Evolutionary conservation across 2,113 vertebrate species (phyloP).

Genomic region (Chloebia gouldiae): DNA sequence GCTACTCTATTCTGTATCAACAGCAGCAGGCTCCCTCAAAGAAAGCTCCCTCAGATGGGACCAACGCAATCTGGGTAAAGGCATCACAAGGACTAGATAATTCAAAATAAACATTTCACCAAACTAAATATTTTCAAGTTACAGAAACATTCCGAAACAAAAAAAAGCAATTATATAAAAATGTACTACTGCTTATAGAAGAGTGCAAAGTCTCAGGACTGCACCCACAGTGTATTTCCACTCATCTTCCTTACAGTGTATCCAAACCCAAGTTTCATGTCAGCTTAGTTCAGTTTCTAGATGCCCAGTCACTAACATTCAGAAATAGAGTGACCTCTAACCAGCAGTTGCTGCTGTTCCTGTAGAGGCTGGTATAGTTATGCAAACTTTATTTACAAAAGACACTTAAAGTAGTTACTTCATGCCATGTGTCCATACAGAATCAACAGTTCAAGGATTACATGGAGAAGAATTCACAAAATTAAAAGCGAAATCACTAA

Average conservation of each 20-base stretch:
- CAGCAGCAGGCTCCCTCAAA: background rate
- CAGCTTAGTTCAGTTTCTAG: background rate
- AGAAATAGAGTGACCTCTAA: constrained; percentile 31
- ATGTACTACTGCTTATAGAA: background rate
- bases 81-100: background rate
- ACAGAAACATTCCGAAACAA: background rate
- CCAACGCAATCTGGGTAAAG: background rate
- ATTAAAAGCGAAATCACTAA: constrained; percentile 74
- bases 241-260: background rate
- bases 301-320: constrained; percentile 26
- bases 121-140: constrained; percentile 4
- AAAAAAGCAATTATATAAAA: background rate
- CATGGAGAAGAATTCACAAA: constrained; percentile 76
- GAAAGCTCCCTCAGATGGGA: background rate
- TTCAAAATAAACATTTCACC: constrained; percentile 5
- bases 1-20: background rate
- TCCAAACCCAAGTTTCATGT: background rate
- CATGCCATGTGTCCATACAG: constrained; percentile 92
- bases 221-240: background rate
- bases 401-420: constrained; percentile 85
- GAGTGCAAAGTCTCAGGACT: background rate
- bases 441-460: constrained; percentile 80
- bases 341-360: constrained; percentile 53
- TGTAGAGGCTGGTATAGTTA: constrained; percentile 74
- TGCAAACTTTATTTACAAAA: constrained; percentile 98